Base-by-base conservation (phyloP, 37 sponge, comb jelly and placozoan genomes). In the Mnemiopsis leidyi region DNA sequence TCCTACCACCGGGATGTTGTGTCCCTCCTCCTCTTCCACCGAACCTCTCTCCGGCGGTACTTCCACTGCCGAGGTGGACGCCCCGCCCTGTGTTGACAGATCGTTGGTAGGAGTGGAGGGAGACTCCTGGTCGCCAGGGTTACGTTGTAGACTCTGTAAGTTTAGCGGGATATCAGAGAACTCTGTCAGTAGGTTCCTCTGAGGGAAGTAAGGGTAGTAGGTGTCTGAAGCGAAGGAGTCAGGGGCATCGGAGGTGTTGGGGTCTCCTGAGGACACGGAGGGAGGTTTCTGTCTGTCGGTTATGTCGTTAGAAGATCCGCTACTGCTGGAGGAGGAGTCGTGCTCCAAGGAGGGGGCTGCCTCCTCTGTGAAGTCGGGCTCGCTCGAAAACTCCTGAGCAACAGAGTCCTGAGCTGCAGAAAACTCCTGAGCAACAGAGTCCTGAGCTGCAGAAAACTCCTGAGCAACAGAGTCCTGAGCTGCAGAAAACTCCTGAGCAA, bases 231-330 rank as follows among this genome's bases (percentile, higher is more conserved):
- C 9, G 79, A 76, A 26, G 48, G 93, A 77, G 76, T 76, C 68
- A n/a, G 94, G 76, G 69, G 93, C 90, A 69, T 92, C 94, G 38
- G 68, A 69, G 40, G 83, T 94, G 32, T 93, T 94, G 13, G 90
- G 93, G 69, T 94, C 93, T 68, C 93, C 94, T 23, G 93, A 94
- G 23, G 95, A 77, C 30, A 68, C 39, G 38, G 95, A 67, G 69
- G 93, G 94, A 69, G 93, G 32, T 48, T 48, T 5, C 13, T 48
- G 61, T 48, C 61, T 5, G 61, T 48, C 61, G 61, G 61, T 48
- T 5, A 48, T 48, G 61, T 48, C 61, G 61, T 48, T 48, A 13
- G 61, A 48, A 13, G 61, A 48, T 5, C 61, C 61, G 61, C 61
- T 48, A 13, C 61, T 48, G 61, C 61, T 48, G 61, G 61, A 48